These are phyloP conservation scores for Triops longicaudatus DNA, from an alignment of 1,140 invertebrate species.

Conservation along the genomic window DNA sequence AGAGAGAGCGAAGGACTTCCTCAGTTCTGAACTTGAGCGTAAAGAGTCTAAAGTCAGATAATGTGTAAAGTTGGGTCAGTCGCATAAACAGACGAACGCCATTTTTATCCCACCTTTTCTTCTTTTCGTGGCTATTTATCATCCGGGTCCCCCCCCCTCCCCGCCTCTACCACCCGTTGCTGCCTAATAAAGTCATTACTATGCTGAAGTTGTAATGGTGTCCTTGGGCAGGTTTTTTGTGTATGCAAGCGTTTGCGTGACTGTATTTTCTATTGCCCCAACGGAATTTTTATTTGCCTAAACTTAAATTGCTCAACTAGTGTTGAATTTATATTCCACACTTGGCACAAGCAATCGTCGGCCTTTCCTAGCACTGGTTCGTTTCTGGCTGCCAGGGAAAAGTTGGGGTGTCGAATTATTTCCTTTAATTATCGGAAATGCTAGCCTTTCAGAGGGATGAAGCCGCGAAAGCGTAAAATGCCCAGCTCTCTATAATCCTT, in stretches of 20 bases:
- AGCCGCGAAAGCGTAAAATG: background rate
- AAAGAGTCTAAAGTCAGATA: background rate
- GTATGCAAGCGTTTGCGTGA: background rate
- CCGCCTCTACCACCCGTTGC: background rate
- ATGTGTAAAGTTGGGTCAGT: background rate
- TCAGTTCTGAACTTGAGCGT: background rate
- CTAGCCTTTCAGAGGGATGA: background rate
- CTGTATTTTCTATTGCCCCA: background rate
- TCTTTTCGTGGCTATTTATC: slow-evolving; percentile 3
- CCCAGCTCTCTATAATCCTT: background rate
- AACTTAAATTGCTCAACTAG: background rate
- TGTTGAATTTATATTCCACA: no score
- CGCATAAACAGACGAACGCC: background rate
- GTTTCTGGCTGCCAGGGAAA: no score
- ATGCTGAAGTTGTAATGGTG: slow-evolving; percentile 4
- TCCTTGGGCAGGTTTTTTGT: background rate
- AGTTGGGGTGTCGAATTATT: no score
- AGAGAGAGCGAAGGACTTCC: background rate
- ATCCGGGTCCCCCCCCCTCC: background rate
- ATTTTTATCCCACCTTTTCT: background rate
- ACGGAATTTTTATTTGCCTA: background rate
- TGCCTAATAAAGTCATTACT: slow-evolving; percentile 15
- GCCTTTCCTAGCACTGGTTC: no score
- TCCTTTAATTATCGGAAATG: no score
- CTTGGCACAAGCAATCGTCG: no score